Evolutionary conservation across 1,140 invertebrate genomes (phyloP), one percentile per base, ranked within the genome.

Genomic region (Anthonomus grandis): DNA sequence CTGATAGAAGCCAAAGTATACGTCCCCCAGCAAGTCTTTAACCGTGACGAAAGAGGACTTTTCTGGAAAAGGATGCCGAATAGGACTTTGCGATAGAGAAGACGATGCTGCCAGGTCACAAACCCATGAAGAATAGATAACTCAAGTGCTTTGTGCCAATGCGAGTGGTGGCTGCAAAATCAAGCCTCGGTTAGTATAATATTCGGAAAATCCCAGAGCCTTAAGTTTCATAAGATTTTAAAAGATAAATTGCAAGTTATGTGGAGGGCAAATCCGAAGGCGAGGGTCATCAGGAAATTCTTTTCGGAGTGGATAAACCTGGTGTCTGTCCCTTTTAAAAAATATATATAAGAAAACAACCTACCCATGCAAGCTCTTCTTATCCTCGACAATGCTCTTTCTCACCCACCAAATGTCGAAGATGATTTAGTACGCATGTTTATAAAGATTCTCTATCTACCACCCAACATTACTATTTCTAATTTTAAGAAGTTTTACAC

Each of bases 321-420:
- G 27, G 27, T n/a, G n/a, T n/a, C n/a, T n/a, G n/a, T n/a, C n/a
- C n/a, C n/a, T n/a, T n/a, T n/a, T n/a, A n/a, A n/a, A n/a, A n/a
- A n/a, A n/a, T n/a, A n/a, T n/a, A n/a, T n/a, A n/a, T 55, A 70
- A 70, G 60, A 63, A 59, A 66, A 67, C 44, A 60, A 62, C 36
- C 63, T 71, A 52, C 57, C 65, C 24, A 58, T 63, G 51, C 60
- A 69, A 63, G 64, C 44, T 51, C 58, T 72, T 38, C 67, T 72
- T 13, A 34, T 73, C 37, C 34, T 72, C 19, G 69, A 70, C 57
- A n/a, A n/a, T 66, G 89, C 18, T 90, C 53, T n/a, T n/a, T n/a
- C n/a, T n/a, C n/a, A n/a, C n/a, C n/a, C n/a, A n/a, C n/a, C n/a
- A n/a, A n/a, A n/a, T n/a, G n/a, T n/a, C n/a, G n/a, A n/a, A n/a